Evolutionary conservation across 1,140 invertebrate species (phyloP), one percentile per base, ranked within the genome.

Genomic region (Drosophila ananassae): DNA sequence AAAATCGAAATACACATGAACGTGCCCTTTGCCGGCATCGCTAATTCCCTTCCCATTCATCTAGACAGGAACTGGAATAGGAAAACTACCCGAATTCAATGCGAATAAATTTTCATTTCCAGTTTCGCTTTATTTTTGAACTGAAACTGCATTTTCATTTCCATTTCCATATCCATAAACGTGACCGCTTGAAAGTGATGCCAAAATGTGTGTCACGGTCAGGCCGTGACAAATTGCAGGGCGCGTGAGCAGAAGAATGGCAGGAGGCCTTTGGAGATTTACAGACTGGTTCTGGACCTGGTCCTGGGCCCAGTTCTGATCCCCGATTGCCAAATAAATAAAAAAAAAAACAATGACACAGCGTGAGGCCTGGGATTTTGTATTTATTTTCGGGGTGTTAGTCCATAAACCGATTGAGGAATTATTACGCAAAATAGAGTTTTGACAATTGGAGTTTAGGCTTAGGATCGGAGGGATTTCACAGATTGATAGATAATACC

Each of bases 381-480:
- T 24, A 39, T 24, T 28, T 21, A n/a, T 39, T 52, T 52, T 53
- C 58, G 37, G 13, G 47, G 5, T 58, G 48, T 41, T 41, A 17
- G 21, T 52, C 25, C 59, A 57, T 87, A 87, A 85, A 77, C 75
- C 71, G 83, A 83, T 82, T 79, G 60, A 60, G 83, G 63, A 66
- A 79, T 87, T 87, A 87, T 87, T 87, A 89, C 82, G 82, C 82
- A 89, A 87, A 87, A 89, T 87, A 60, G 66, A 79, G 83, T 59
- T 72, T 62, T 1, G 28, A 77, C 71, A 77, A 82, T 63, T 13
- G 48, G 53, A 6, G 32, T 39, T 48, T 55, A 68, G 28, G 51
- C 50, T 53, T 53, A 21, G 17, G 51, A 13, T 44, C 41, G 10
- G 58, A 8, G 3, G 34, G 34, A 12, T 12, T 37, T 37, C 10